Conservation (phyloP, 2,113 vertebrate species). For the Perca flavescens region DNA sequence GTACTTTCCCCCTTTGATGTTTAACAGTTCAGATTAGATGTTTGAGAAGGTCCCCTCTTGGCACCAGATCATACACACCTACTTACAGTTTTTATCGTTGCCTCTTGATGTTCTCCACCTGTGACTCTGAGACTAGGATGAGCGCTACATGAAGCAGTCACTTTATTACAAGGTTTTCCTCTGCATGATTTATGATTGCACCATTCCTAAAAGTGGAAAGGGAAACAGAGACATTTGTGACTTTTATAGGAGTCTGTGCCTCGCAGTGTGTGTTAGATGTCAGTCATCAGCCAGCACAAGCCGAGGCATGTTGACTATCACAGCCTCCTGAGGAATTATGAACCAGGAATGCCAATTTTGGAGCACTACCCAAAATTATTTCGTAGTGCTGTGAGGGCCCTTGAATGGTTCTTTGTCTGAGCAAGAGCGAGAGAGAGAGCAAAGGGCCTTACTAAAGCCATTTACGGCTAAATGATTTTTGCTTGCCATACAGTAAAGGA, state of each 20-base stretch:
- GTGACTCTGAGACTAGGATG: conserved; percentile 43
- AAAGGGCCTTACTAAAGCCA: conserved; percentile 54
- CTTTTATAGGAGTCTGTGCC: conserved; percentile 51
- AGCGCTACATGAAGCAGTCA: conserved; percentile 42
- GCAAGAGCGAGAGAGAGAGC: conserved; percentile 30
- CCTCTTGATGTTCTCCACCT: conserved; percentile 66
- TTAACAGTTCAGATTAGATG: conserved; percentile 56
- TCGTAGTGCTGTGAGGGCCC: conserved; percentile 50
- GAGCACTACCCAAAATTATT: conserved; percentile 77
- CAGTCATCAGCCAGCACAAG: conserved; percentile 78
- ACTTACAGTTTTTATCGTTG: conserved; percentile 65
- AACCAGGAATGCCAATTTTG: conserved; percentile 77
- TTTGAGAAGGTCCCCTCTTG: conserved; percentile 63
- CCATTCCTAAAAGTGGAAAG: neutral
- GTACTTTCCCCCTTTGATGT: conserved; percentile 41
- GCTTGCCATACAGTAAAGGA: conserved; percentile 68
- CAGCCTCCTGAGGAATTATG: conserved; percentile 72
- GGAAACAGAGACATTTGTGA: conserved; percentile 30
- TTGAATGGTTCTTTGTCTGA: conserved; percentile 76
- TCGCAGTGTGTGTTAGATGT: conserved; percentile 63
- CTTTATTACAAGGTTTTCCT: conserved; percentile 50
- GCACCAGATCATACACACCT: conserved; percentile 58
- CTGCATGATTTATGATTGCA: conserved; percentile 56
- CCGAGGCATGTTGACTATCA: conserved; percentile 74
- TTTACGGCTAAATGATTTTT: conserved; percentile 63